phyloP scores from a whole-genome alignment of 2,797 vertebrate species.

The Karalla daura region DNA sequence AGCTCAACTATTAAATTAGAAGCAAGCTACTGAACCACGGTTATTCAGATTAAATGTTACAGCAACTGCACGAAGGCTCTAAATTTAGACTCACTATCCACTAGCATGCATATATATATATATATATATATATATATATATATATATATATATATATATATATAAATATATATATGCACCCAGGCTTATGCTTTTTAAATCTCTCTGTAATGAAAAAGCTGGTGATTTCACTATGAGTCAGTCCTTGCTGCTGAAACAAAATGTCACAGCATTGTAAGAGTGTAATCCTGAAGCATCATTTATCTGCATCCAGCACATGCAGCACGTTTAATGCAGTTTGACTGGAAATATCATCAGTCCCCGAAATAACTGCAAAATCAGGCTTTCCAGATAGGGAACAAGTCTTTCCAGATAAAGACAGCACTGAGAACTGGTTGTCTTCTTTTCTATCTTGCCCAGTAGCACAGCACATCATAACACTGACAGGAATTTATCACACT shows the following conservation, averaged over 20 bases:
- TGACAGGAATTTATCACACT: slow-evolving; percentile 1
- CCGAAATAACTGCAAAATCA: not conserved
- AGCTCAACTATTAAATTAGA: no score
- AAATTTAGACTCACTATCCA: not conserved
- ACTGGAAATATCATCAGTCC: not conserved
- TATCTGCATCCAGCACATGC: slow-evolving; percentile 1
- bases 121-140: not conserved
- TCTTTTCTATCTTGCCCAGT: not conserved
- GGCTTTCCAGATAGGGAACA: not conserved
- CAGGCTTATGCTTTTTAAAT: not conserved
- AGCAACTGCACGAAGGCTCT: not conserved
- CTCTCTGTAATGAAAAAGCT: not conserved
- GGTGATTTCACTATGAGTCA: slow-evolving; percentile 3
- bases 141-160: not conserved
- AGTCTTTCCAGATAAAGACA: not conserved
- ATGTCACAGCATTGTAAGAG: not conserved
- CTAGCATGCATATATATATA: not conserved
- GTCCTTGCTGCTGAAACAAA: not conserved
- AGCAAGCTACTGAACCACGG: no score
- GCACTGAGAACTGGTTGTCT: not conserved
- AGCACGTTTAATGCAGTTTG: not conserved
- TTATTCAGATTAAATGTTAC: no score
- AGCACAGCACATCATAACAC: not conserved
- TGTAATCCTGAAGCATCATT: slow-evolving; percentile 3
- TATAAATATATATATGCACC: not conserved